Conservation (phyloP, 2,797 vertebrate genomes). For the Lacerta bilineata region DNA sequence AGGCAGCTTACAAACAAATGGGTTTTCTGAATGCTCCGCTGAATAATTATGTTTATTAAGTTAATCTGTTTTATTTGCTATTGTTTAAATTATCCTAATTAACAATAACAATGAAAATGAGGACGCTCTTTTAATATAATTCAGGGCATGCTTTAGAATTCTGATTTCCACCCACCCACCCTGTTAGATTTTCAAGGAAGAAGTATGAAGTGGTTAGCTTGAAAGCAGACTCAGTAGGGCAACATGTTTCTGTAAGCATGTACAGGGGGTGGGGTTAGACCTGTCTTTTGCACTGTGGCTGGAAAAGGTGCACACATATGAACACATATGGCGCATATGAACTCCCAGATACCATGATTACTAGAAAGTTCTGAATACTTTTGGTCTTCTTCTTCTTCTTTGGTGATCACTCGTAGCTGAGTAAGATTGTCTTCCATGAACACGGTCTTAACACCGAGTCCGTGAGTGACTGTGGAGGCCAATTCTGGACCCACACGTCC, state of each 20-base stretch:
- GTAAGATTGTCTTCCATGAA: too few species aligned
- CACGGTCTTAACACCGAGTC: too few species aligned
- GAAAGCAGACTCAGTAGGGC: not conserved
- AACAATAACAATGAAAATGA: slow-evolving; percentile 2
- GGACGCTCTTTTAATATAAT: not conserved
- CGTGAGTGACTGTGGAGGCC: too few species aligned
- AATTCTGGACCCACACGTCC: too few species aligned
- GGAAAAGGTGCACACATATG: not conserved
- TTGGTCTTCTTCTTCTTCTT: too few species aligned
- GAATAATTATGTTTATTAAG: slow-evolving; percentile 6
- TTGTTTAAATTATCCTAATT: not conserved
- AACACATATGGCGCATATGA: too few species aligned
- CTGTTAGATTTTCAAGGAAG: not conserved
- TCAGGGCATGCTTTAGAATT: not conserved
- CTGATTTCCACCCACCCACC: not conserved
- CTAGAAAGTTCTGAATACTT: too few species aligned
- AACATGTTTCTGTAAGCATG: not conserved
- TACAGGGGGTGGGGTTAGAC: not conserved
- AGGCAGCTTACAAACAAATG: not conserved
- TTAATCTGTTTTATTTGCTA: slow-evolving; percentile 16
- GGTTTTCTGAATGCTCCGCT: not conserved
- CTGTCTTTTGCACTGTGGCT: not conserved
- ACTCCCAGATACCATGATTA: too few species aligned
- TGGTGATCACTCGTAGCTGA: too few species aligned
- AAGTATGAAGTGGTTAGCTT: not conserved